A percentile compares a stretch with the other conserved stretches of the same genome.
These are phyloP conservation scores for Hesperophylax magnus DNA, from an alignment of 1,140 invertebrate genomes.

Conservation along the genomic window DNA sequence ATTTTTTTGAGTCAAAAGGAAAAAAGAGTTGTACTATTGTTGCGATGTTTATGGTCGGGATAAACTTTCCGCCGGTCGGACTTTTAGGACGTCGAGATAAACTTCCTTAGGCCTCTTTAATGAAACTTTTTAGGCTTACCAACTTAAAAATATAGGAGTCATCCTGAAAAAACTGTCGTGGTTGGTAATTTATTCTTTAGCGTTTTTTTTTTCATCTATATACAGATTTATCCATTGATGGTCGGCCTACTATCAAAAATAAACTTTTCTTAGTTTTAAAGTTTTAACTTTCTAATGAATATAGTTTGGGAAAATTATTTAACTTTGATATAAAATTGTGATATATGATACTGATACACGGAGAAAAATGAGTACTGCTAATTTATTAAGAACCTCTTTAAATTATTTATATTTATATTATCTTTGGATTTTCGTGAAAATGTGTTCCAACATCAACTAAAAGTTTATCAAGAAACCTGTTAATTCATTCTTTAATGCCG, in stretches of 20 bases:
- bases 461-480: too few species aligned
- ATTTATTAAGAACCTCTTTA: too few species aligned
- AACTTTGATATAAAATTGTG: too few species aligned
- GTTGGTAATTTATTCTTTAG: slow-evolving; percentile 4
- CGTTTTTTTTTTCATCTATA: not conserved
- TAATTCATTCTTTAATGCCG: too few species aligned
- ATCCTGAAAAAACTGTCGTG: slow-evolving; percentile 3
- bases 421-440: too few species aligned
- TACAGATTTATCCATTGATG: not conserved
- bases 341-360: too few species aligned
- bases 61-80: not conserved
- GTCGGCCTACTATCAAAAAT: not conserved
- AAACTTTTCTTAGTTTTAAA: not conserved
- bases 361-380: too few species aligned
- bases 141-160: slow-evolving; percentile 31
- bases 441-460: too few species aligned
- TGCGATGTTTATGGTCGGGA: slow-evolving; percentile 1
- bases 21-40: not conserved
- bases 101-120: slow-evolving; percentile 1
- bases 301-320: too few species aligned
- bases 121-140: slow-evolving; percentile 9
- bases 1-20: not conserved
- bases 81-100: slow-evolving; percentile 13
- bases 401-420: too few species aligned
- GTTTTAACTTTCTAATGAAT: not conserved